phyloP scores from a whole-genome alignment of 23 tunicate species.

The Diplosoma virens region DNA sequence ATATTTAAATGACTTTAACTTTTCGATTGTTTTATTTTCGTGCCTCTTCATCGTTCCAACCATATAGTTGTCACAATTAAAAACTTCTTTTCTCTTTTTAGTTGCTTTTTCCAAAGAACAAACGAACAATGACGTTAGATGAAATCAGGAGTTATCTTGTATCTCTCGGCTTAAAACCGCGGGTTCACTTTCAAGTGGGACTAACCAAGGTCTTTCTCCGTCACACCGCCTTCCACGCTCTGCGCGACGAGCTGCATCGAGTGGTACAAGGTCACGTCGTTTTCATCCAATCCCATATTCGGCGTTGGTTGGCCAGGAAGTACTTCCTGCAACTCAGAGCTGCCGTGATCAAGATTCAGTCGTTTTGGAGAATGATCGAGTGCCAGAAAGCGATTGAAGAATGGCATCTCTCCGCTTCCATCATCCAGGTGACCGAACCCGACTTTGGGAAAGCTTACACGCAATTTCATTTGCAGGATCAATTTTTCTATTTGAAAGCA shows the following conservation, averaged over 20 bases:
- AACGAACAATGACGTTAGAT: neutral
- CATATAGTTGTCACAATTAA: too few species aligned
- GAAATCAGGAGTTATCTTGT: conserved; percentile 18
- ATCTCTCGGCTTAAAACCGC: conserved; percentile 4
- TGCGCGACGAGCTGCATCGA: conserved; percentile 27
- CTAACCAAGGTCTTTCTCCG: conserved; percentile 37
- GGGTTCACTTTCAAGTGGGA: conserved; percentile 47
- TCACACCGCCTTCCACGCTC: conserved; percentile 29
- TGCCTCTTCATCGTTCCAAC: too few species aligned
- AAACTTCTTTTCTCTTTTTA: conserved; percentile 1
- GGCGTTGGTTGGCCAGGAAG: conserved; percentile 34
- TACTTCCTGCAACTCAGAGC: conserved; percentile 8
- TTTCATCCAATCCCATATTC: conserved; percentile 24
- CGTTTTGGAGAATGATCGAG: conserved; percentile 48
- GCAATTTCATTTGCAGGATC: too few species aligned
- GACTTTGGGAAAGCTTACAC: neutral
- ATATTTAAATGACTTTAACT: too few species aligned
- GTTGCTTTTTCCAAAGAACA: conserved; percentile 33
- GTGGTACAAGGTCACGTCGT: conserved; percentile 31
- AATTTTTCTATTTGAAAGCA: too few species aligned
- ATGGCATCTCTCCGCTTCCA: conserved; percentile 54
- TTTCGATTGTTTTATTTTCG: too few species aligned
- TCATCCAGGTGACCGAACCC: conserved; percentile 30
- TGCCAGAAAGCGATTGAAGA: conserved; percentile 47
- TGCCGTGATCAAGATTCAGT: conserved; percentile 51